Conservation (phyloP, 35 echinoderm and acorn worm genomes). For the Ophiothrix spiculata region DNA sequence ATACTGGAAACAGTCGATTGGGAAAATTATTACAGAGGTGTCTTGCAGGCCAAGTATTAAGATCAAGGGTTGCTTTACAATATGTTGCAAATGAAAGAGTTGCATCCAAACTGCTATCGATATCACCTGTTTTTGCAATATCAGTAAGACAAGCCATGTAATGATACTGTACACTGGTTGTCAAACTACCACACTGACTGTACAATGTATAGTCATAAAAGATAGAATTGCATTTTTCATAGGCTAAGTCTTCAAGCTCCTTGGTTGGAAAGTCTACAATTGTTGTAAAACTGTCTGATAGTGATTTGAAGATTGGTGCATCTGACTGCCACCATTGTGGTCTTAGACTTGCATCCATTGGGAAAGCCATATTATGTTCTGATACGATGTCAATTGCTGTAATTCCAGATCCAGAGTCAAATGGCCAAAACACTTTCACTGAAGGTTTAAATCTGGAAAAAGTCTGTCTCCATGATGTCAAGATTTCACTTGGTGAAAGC, state of each 20-base stretch:
- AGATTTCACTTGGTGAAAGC: constrained; percentile 47
- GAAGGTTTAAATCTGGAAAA: constrained; percentile 27
- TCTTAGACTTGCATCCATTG: constrained; percentile 18
- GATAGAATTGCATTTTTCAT: constrained; percentile 26
- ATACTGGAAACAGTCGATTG: constrained; percentile 36
- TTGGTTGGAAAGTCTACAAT: constrained; percentile 34
- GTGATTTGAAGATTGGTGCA: constrained; percentile 28
- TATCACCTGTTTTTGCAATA: constrained; percentile 36
- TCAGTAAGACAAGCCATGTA: constrained; percentile 60
- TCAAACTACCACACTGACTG: constrained; percentile 37
- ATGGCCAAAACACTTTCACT: constrained; percentile 41
- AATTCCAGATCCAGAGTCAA: constrained; percentile 51
- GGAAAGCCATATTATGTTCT: constrained; percentile 43
- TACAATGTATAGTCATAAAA: constrained; percentile 46
- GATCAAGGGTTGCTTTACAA: constrained; percentile 51
- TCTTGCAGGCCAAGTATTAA: constrained; percentile 44
- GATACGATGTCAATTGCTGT: constrained; percentile 33
- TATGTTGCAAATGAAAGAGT: constrained; percentile 54
- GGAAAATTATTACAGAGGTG: constrained; percentile 65
- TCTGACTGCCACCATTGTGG: constrained; percentile 53
- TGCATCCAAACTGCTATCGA: constrained; percentile 32
- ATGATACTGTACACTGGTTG: constrained; percentile 35
- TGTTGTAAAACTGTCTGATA: constrained; percentile 21
- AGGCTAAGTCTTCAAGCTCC: constrained; percentile 31
- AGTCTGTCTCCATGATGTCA: constrained; percentile 31